These are phyloP conservation scores for Orchesellides sinensis DNA, from an alignment of 2,888 invertebrate genomes.

Conservation along the genomic window DNA sequence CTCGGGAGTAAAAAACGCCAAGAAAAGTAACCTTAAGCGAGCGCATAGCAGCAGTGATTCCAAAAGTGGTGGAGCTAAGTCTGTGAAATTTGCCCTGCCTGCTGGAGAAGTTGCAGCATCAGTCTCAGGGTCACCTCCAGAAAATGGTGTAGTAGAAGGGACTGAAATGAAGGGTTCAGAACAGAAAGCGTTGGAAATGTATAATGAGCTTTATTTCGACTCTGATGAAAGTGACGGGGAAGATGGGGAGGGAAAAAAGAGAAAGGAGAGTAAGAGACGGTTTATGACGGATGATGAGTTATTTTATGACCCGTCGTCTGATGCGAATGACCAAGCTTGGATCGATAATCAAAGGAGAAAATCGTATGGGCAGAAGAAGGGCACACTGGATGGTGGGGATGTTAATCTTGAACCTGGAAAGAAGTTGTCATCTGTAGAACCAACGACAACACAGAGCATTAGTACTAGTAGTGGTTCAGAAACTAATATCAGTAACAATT, in stretches of 20 bases:
- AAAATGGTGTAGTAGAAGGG: neutral
- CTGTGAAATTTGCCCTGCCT: constrained; percentile 57
- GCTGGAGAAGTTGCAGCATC: neutral
- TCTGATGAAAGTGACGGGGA: constrained; percentile 75
- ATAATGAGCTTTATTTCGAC: constrained; percentile 75
- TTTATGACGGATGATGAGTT: constrained; percentile 77
- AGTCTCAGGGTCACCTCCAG: neutral
- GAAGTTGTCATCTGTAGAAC: no score
- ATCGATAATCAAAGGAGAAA: constrained; percentile 77
- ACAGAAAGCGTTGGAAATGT: constrained; percentile 52
- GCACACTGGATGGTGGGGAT: neutral
- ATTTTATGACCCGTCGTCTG: constrained; percentile 80
- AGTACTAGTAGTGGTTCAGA: neutral
- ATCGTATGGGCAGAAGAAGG: constrained; percentile 74
- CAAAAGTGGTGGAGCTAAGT: constrained; percentile 10
- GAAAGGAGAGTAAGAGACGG: constrained; percentile 66
- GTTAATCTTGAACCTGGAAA: neutral
- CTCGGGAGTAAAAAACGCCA: neutral
- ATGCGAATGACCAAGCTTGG: constrained; percentile 80
- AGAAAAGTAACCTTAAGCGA: constrained; percentile 25
- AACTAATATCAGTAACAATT: neutral
- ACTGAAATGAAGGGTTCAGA: neutral
- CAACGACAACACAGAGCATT: no score
- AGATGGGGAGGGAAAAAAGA: constrained; percentile 38
- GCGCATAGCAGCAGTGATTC: neutral